These are phyloP conservation scores for Phalacrocorax brasilianus DNA, from an alignment of 2,113 vertebrate genomes.

Conservation along the genomic window DNA sequence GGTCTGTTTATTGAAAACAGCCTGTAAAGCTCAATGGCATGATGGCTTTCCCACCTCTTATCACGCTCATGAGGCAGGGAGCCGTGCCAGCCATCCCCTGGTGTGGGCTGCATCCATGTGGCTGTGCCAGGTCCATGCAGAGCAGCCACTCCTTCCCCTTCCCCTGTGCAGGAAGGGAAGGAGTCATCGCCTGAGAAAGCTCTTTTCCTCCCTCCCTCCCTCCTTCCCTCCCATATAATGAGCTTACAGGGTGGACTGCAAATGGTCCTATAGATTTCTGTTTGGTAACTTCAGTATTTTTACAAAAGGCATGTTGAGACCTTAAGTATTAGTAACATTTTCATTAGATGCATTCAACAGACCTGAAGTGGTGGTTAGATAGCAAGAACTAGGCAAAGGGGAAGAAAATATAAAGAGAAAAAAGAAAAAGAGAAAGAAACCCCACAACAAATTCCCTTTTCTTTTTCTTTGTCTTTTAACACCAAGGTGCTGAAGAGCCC, in stretches of 20 bases:
- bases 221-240: not conserved
- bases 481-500: not conserved
- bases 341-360: not conserved
- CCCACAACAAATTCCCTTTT: not conserved
- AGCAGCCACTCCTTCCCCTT: not conserved
- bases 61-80: rapidly evolving
- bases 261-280: not conserved
- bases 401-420: not conserved
- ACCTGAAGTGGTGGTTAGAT: not conserved
- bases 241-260: not conserved
- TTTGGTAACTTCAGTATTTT: not conserved
- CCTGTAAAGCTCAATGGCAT: not conserved
- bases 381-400: not conserved
- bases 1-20: not conserved
- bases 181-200: not conserved
- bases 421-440: not conserved
- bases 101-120: rapidly evolving
- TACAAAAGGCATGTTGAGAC: not conserved
- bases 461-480: not conserved
- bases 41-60: not conserved
- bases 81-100: rapidly evolving
- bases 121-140: rapidly evolving
- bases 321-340: not conserved
- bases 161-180: not conserved
- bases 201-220: not conserved